Conservation (phyloP, 1,140 invertebrate species). For the Drosophila nebulosa region DNA sequence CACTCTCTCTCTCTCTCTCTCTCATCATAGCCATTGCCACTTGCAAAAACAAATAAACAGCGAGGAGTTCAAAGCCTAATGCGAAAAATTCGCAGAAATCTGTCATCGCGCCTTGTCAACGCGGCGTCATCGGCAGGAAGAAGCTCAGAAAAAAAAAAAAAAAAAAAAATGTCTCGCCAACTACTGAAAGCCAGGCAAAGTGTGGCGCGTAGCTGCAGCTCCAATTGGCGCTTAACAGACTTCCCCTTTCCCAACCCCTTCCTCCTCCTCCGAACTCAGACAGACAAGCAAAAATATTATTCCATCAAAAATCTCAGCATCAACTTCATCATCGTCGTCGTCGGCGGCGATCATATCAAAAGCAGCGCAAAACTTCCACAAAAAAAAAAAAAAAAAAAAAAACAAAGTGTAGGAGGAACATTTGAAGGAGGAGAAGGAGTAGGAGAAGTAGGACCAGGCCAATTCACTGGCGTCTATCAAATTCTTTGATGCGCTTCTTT, state of each 20-base stretch:
- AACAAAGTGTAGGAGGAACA: constrained; percentile 32
- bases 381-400: constrained; percentile 53
- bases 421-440: background rate
- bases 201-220: constrained; percentile 42
- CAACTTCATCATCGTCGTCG: constrained; percentile 13
- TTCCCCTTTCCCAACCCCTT: background rate
- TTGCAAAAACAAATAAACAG: constrained; percentile 60
- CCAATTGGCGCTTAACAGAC: constrained; percentile 64
- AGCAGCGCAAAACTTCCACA: constrained; percentile 71
- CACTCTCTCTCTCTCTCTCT: too few relatives aligned
- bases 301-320: constrained; percentile 64
- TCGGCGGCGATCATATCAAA: constrained; percentile 67
- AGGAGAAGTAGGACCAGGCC: constrained; percentile 12
- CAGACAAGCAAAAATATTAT: constrained; percentile 66
- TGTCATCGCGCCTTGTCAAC: constrained; percentile 78
- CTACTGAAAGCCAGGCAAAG: constrained; percentile 32
- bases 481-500: constrained; percentile 14
- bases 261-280: constrained; percentile 7
- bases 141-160: too few relatives aligned
- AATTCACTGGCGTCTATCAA: constrained; percentile 50
- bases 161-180: background rate
- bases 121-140: constrained; percentile 65
- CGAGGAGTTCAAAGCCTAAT: constrained; percentile 79
- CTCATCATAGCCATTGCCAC: background rate
- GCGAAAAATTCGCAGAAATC: constrained; percentile 78